Base-by-base conservation (phyloP, 2,797 vertebrate genomes). In the Pseudomugil tenellus region DNA sequence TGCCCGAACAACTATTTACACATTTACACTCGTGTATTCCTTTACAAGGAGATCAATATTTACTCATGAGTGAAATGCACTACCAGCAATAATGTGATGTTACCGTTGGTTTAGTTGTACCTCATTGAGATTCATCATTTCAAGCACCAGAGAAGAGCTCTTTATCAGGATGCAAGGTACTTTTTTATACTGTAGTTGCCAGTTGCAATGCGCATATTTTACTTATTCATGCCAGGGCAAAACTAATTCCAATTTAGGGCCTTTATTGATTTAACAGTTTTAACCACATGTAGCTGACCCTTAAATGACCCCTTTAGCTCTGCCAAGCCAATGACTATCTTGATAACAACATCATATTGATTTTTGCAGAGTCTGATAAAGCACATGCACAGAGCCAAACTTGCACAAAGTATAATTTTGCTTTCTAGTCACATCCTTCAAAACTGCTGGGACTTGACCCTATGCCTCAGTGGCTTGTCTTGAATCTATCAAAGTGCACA, bases 21-120 rank as follows among this genome's bases (percentile, higher is more conserved):
- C 87, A 77, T 71, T 72, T 63, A 68, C 6, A 32, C 67, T 85
- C 82, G 80, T 85, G 76, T 87, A 90, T 89, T 85, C 79, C 85
- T 72, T 88, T 78, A 89, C 84, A 85, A 91, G 78, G 81, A 86
- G 84, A 91, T 91, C 80, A 82, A 92, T 92, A 91, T 93, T 92
- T 89, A 89, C 89, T 84, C 83, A 81, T 76, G 87, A 87, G 85
- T 79, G 79, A 93, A 93, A 92, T 61, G 77, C 86, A 58, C 52
- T 80, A 77, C 75, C 81, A 86, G 73, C 76, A 76, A 79, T 85
- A 85, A 83, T 74, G 35, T 77, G 77, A 58, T 68, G 72, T 76
- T 75, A 83, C 55, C 52, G 57, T 58, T 68, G 72, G 23, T 63
- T 76, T 61, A 58, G 26, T 58, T 37, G 41, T 58, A 58, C 76